Conservation (phyloP, 1,140 invertebrate genomes). For the Riptortus pedestris region DNA sequence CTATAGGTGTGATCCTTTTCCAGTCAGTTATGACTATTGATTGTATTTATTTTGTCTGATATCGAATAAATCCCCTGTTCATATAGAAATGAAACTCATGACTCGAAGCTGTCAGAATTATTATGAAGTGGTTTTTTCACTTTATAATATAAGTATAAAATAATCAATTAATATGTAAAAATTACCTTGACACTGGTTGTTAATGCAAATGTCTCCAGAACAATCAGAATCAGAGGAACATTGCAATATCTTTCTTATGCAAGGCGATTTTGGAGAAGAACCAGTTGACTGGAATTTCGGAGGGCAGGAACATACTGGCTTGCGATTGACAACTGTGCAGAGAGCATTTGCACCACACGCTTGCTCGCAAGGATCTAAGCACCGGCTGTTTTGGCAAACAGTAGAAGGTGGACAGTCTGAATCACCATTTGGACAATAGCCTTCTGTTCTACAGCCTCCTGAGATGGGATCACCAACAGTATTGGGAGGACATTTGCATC, state of each 20-base stretch:
- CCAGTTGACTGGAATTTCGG: constrained; percentile 53
- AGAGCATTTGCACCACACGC: constrained; percentile 65
- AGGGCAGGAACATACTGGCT: constrained; percentile 63
- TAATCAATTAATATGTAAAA: not conserved
- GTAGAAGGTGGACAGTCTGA: constrained; percentile 62
- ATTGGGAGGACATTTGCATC: constrained; percentile 63
- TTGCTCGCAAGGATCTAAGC: constrained; percentile 65
- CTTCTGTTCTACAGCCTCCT: constrained; percentile 63
- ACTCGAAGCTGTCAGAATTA: no score
- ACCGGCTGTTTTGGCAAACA: constrained; percentile 56
- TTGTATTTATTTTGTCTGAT: no score
- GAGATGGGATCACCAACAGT: constrained; percentile 64
- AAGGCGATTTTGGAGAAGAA: constrained; percentile 53
- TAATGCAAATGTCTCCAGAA: constrained; percentile 60
- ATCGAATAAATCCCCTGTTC: no score
- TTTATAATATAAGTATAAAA: not conserved
- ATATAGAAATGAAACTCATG: no score
- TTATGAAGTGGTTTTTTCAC: no score
- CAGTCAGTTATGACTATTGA: no score
- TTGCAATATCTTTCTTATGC: constrained; percentile 51
- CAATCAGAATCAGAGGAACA: constrained; percentile 69
- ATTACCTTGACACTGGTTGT: constrained; percentile 63
- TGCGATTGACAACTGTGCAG: constrained; percentile 62
- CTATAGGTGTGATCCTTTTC: no score
- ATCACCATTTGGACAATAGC: constrained; percentile 56